A percentile compares a stretch with the other conserved stretches of the same genome.
phyloP scores from a whole-genome alignment of 2,113 vertebrate genomes.

The Neotragus moschatus region DNA sequence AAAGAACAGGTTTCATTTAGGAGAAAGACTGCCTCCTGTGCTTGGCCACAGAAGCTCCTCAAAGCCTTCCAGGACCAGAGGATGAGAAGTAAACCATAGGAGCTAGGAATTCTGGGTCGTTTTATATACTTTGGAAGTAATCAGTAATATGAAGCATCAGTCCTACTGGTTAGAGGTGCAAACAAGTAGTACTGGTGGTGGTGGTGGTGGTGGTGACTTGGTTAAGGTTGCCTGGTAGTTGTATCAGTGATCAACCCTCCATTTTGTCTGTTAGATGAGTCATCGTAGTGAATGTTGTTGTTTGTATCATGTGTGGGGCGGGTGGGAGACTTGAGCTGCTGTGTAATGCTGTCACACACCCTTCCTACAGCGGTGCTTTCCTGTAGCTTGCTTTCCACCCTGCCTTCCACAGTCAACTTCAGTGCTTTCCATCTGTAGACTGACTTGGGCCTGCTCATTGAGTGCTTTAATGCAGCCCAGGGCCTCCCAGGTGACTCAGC shows the following conservation, averaged over 20 bases:
- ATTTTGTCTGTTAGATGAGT: not conserved
- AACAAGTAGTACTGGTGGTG: not conserved
- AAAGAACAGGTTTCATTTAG: not conserved
- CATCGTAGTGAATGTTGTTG: not conserved
- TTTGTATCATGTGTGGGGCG: not conserved
- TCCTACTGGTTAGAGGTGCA: not conserved
- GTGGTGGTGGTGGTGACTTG: not conserved
- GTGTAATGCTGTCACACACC: not conserved
- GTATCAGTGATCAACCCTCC: not conserved
- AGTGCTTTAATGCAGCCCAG: not conserved
- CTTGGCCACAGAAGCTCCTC: not conserved
- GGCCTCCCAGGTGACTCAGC: not conserved
- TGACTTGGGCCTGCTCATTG: not conserved
- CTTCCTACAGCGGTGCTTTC: not conserved
- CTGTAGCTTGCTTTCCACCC: not conserved
- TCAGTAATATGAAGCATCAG: not conserved
- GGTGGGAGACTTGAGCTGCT: not conserved
- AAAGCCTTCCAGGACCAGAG: not conserved
- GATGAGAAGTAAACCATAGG: not conserved
- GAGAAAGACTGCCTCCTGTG: not conserved
- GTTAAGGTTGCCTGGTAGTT: not conserved
- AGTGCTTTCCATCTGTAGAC: not conserved
- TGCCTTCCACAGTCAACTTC: not conserved
- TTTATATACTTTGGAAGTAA: not conserved
- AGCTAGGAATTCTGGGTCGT: not conserved